Evolutionary conservation across 2,888 invertebrate species (phyloP).

Genomic region (Sisyra terminalis): DNA sequence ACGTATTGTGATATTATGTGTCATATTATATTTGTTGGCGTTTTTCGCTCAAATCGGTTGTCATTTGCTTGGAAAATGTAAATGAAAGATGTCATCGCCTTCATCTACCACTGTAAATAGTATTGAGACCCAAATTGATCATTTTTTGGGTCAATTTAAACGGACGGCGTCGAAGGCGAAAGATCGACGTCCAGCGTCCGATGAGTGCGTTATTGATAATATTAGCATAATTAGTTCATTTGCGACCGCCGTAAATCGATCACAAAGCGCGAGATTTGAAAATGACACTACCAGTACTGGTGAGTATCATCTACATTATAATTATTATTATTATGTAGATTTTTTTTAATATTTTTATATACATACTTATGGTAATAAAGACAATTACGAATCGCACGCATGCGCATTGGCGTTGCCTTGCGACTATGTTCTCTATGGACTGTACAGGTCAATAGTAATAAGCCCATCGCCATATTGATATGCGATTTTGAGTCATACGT

Average conservation of each 20-base stretch:
- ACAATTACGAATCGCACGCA: not conserved
- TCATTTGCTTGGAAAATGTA: constrained; percentile 14
- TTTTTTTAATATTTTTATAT: not conserved
- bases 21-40: no score
- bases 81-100: constrained; percentile 39
- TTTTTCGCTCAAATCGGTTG: no score
- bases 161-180: constrained; percentile 63
- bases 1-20: no score
- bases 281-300: constrained; percentile 7
- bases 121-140: constrained; percentile 71
- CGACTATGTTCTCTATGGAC: not conserved
- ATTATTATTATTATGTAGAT: no score
- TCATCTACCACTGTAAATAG: constrained; percentile 40
- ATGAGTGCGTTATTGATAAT: constrained; percentile 32
- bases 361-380: not conserved
- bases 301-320: no score
- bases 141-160: constrained; percentile 68
- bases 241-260: constrained; percentile 22
- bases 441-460: constrained; percentile 1
- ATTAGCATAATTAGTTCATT: constrained; percentile 26
- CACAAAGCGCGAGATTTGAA: constrained; percentile 8
- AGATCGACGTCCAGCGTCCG: constrained; percentile 24
- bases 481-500: constrained; percentile 4
- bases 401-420: not conserved
- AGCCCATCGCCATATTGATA: constrained; percentile 2